Evolutionary conservation across 2,113 vertebrate genomes (phyloP).

Genomic region (Austrofundulus limnaeus): DNA sequence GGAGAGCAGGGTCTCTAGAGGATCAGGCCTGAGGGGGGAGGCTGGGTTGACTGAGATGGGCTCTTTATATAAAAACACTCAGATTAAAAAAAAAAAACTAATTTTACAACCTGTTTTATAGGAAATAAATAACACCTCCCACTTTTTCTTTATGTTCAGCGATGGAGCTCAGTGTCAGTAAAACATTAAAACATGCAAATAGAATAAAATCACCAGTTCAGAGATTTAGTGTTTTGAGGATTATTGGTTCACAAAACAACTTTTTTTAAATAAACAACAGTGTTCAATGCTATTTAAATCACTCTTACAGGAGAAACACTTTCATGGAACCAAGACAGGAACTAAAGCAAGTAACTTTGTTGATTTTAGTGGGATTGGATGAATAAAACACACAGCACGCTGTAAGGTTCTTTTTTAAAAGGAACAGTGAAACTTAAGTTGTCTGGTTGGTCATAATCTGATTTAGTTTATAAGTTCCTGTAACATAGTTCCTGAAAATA

Average conservation of each 20-base stretch:
- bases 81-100: too few species aligned
- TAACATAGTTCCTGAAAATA: background rate
- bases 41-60: slow-evolving; percentile 6
- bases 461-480: background rate
- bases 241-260: too few species aligned
- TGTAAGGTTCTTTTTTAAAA: too few species aligned
- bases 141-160: background rate
- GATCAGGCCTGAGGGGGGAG: slow-evolving; percentile 19
- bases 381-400: too few species aligned
- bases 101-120: slow-evolving; percentile 1
- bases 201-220: background rate
- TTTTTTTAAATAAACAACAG: background rate
- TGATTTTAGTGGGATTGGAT: too few species aligned
- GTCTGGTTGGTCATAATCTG: too few species aligned
- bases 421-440: too few species aligned
- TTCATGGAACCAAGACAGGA: slow-evolving; percentile 2
- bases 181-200: background rate
- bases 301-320: background rate
- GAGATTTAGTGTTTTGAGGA: too few species aligned
- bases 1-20: slow-evolving; percentile 35
- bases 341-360: too few species aligned
- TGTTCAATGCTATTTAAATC: background rate
- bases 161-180: background rate
- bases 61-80: background rate
- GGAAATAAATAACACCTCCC: background rate